These are phyloP conservation scores for Frankliniella intonsa DNA, from an alignment of 2,888 invertebrate genomes.

Conservation along the genomic window DNA sequence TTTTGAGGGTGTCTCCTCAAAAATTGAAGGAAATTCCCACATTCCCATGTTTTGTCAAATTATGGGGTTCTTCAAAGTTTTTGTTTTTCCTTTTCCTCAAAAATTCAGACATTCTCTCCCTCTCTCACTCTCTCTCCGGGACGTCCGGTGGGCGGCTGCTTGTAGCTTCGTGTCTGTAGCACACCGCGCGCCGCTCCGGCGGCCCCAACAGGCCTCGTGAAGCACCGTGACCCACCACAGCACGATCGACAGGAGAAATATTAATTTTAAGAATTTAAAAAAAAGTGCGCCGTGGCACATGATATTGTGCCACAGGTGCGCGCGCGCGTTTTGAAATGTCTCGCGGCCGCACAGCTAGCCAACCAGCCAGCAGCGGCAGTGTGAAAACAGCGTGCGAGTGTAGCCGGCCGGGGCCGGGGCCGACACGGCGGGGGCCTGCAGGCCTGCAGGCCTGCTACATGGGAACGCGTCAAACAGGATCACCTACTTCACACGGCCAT, in stretches of 20 bases:
- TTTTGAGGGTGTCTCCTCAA: too few species aligned
- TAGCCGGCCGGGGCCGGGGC: background rate
- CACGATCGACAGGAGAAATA: background rate
- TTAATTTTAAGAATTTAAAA: background rate
- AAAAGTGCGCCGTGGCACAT: background rate
- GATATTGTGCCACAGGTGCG: background rate
- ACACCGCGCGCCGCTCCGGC: background rate
- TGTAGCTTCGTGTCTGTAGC: background rate
- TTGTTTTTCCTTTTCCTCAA: background rate
- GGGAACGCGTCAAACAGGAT: background rate
- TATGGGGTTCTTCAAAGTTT: too few species aligned
- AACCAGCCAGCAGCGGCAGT: background rate
- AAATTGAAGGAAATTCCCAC: too few species aligned
- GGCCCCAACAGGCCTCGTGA: too few species aligned
- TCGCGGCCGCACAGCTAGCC: too few species aligned
- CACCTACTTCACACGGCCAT: slow-evolving; percentile 13
- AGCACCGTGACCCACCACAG: too few species aligned
- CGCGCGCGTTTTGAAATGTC: background rate
- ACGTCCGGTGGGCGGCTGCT: background rate
- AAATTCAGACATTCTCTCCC: too few species aligned
- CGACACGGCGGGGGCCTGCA: background rate
- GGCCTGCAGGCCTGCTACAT: background rate
- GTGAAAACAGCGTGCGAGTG: slow-evolving; percentile 8
- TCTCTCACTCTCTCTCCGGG: background rate
- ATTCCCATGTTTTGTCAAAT: too few species aligned